Evolutionary conservation across 1,140 invertebrate genomes (phyloP).

Genomic region (Diploscapter pachys): DNA sequence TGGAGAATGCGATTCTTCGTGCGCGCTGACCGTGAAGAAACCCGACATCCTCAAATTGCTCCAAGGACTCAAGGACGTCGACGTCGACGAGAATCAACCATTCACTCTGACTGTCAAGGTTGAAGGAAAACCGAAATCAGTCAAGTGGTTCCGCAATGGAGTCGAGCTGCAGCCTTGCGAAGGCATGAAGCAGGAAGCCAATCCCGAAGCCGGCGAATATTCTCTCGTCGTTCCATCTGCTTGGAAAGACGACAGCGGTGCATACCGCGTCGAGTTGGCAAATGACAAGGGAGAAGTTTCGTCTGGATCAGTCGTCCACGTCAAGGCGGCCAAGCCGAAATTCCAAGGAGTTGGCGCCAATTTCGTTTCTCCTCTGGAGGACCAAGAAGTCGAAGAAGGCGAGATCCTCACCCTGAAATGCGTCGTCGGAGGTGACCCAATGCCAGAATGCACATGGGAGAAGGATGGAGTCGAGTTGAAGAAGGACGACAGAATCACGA

Average conservation of each 20-base stretch:
- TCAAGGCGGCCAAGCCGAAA: slow-evolving; percentile 42
- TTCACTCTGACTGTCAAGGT: slow-evolving; percentile 42
- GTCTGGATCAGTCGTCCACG: slow-evolving; percentile 54
- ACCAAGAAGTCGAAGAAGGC: slow-evolving; percentile 49
- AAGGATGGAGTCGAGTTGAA: slow-evolving; percentile 42
- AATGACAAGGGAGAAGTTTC: slow-evolving; percentile 53
- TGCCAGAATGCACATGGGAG: slow-evolving; percentile 57
- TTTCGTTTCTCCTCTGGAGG: slow-evolving; percentile 52
- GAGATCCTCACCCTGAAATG: slow-evolving; percentile 58
- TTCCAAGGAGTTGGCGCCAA: slow-evolving; percentile 38
- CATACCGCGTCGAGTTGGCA: slow-evolving; percentile 53
- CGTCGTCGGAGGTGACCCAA: slow-evolving; percentile 60
- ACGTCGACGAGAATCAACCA: slow-evolving; percentile 52
- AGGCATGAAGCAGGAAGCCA: slow-evolving; percentile 65
- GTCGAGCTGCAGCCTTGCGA: slow-evolving; percentile 75
- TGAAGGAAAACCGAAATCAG: slow-evolving; percentile 45
- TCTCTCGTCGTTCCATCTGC: slow-evolving; percentile 45
- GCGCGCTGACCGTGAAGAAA: slow-evolving; percentile 47
- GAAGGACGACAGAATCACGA: slow-evolving; percentile 59
- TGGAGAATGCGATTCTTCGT: slow-evolving; percentile 51
- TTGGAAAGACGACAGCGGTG: slow-evolving; percentile 47
- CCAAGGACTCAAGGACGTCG: slow-evolving; percentile 49
- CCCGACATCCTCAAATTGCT: slow-evolving; percentile 51
- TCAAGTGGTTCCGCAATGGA: slow-evolving; percentile 68
- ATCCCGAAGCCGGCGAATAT: slow-evolving; percentile 48